These are phyloP conservation scores for Notoglanidium macrostoma DNA, from an alignment of 2,797 vertebrate genomes.

Conservation along the genomic window DNA sequence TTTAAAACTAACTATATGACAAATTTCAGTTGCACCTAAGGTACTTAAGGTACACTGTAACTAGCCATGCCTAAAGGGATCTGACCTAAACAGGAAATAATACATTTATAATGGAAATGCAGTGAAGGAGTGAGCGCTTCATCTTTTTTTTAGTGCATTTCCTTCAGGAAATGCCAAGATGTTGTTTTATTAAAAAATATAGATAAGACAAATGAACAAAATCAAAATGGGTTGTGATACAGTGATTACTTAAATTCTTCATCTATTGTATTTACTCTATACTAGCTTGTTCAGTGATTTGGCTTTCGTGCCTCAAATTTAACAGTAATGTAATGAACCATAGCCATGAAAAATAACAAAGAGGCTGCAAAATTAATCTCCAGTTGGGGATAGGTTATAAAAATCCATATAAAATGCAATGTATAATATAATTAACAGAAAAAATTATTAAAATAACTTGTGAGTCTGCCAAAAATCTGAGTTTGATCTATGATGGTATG, in stretches of 20 bases:
- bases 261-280: neutral
- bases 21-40: neutral
- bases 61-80: constrained; percentile 6
- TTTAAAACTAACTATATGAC: constrained; percentile 9
- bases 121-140: neutral
- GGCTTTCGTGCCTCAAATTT: neutral
- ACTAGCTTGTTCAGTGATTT: neutral
- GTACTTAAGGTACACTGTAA: constrained; percentile 1
- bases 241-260: neutral
- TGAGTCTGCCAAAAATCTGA: neutral
- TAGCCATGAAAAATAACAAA: neutral
- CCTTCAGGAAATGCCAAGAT: neutral
- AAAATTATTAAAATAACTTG: neutral
- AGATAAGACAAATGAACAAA: neutral
- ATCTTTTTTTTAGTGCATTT: neutral
- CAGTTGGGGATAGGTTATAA: neutral
- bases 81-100: neutral
- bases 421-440: neutral
- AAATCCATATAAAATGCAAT: neutral
- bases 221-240: neutral
- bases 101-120: neutral
- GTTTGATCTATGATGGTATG: neutral
- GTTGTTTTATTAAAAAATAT: neutral
- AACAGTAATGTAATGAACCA: neutral
- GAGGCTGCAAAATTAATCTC: neutral